Base-by-base conservation (phyloP, 2,888 invertebrate genomes). In the Syritta pipiens region DNA sequence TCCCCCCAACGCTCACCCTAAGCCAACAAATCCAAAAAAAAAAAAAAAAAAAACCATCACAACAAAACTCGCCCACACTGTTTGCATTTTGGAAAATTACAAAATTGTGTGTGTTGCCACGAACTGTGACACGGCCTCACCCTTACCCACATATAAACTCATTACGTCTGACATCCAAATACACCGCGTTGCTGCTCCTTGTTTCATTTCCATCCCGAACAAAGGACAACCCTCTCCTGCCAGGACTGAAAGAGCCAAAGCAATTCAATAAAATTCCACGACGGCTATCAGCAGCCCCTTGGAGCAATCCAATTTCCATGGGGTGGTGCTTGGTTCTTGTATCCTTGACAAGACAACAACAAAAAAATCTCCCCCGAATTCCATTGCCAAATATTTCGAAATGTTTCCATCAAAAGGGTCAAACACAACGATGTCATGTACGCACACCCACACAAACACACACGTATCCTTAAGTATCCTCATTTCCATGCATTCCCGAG, bases 371-470 rank as follows among this genome's bases (percentile, higher is more conserved):
- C 9, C 7, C 19, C 19, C 14, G 44, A 30, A 59, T 44, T 12
- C 32, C 20, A 32, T 44, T 57, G 53, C 30, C 57, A 57, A 62
- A 57, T 48, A 51, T 57, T 44, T 32, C 24, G 59, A 49, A 69
- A 42, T 42, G 42, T 71, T 71, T 77, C 37, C 57, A 59, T 40
- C 71, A 59, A 59, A 69, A 77, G 48, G 71, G 71, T 65, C 63
- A 65, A n/a, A 71, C 49, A 71, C 37, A 20, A 19, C 32, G 42
- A 48, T 42, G 42, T 35, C 37, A 51, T 26, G 35, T 30, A 35
- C n/a, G 9, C 10, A 9, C 46, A 1, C 17, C 12, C 10, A n/a
- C n/a, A n/a, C n/a, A n/a, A 17, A 17, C 42, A 17, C 37, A 19
- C 10, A 44, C 7, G n/a, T 14, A 40, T 19, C 35, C 44, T 12